A percentile compares a stretch with the other conserved stretches of the same genome.
phyloP scores from a whole-genome alignment of 2,888 invertebrate species.

The Drosophila infuscata region DNA sequence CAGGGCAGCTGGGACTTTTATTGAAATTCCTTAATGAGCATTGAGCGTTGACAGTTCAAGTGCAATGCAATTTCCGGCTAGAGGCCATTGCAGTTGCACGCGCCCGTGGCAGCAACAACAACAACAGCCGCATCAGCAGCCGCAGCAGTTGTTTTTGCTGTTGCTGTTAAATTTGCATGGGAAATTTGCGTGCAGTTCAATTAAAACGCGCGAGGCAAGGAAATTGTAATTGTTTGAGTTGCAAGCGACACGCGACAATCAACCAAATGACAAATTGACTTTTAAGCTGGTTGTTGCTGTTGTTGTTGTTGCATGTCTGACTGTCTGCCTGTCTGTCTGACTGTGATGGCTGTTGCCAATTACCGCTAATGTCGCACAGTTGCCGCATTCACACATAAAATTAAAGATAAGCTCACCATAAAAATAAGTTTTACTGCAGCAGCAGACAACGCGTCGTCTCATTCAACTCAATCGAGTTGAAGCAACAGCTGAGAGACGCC shows the following conservation, averaged over 20 bases:
- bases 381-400: slow-evolving; percentile 79
- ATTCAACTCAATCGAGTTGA: slow-evolving; percentile 14
- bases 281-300: slow-evolving; percentile 42
- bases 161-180: slow-evolving; percentile 32
- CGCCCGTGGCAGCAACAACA: not conserved
- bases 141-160: slow-evolving; percentile 28
- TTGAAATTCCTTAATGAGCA: slow-evolving; percentile 78
- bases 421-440: slow-evolving; percentile 77
- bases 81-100: slow-evolving; percentile 23
- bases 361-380: slow-evolving; percentile 80
- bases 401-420: slow-evolving; percentile 79
- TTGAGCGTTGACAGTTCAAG: slow-evolving; percentile 38
- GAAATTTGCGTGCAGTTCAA: slow-evolving; percentile 68
- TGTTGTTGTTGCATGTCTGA: slow-evolving; percentile 22
- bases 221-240: slow-evolving; percentile 37
- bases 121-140: not conserved
- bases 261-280: slow-evolving; percentile 66
- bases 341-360: slow-evolving; percentile 64
- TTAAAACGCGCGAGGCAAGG: slow-evolving; percentile 47
- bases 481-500: slow-evolving; percentile 51
- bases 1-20: slow-evolving; percentile 55
- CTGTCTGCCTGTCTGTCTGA: slow-evolving; percentile 1
- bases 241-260: slow-evolving; percentile 27
- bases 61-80: slow-evolving; percentile 69
- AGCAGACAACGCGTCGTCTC: slow-evolving; percentile 23